phyloP scores from a whole-genome alignment of 2,888 invertebrate species.

The Drosophila prolongata region DNA sequence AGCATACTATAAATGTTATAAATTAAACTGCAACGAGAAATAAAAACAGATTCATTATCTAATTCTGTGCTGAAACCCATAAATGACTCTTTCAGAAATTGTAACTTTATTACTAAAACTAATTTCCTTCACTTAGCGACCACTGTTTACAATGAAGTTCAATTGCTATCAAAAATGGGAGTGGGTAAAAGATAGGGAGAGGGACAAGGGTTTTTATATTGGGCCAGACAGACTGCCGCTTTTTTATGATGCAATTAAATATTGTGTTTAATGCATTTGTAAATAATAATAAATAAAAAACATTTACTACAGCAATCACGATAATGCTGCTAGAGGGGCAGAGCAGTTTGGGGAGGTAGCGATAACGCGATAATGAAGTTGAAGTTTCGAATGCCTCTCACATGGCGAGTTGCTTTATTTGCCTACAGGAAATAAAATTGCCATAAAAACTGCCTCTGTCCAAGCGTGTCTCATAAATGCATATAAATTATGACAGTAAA shows the following conservation, averaged over 20 bases:
- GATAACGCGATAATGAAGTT: slow-evolving; percentile 65
- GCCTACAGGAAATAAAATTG: slow-evolving; percentile 75
- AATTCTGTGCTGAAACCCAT: too few relatives aligned
- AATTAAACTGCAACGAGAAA: not conserved
- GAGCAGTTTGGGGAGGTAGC: slow-evolving; percentile 2
- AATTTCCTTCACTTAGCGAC: slow-evolving; percentile 3
- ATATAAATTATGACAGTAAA: slow-evolving; percentile 59
- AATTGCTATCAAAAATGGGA: slow-evolving; percentile 20
- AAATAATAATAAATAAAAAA: slow-evolving; percentile 71
- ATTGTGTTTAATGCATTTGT: slow-evolving; percentile 76
- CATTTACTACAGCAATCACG: slow-evolving; percentile 46
- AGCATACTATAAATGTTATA: too few relatives aligned
- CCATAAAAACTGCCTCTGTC: slow-evolving; percentile 65
- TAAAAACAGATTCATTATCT: not conserved
- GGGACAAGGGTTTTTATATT: slow-evolving; percentile 14
- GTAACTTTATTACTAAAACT: not conserved
- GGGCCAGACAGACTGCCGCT: slow-evolving; percentile 41
- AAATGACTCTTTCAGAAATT: not conserved
- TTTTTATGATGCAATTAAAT: slow-evolving; percentile 76
- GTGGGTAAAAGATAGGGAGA: not conserved
- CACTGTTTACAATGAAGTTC: slow-evolving; percentile 24
- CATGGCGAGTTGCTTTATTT: slow-evolving; percentile 60
- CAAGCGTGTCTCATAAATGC: slow-evolving; percentile 49
- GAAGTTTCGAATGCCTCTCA: slow-evolving; percentile 57
- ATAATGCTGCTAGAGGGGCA: slow-evolving; percentile 47